Base-by-base conservation (phyloP, 2,888 invertebrate genomes). In the Leptura quadrifasciata region DNA sequence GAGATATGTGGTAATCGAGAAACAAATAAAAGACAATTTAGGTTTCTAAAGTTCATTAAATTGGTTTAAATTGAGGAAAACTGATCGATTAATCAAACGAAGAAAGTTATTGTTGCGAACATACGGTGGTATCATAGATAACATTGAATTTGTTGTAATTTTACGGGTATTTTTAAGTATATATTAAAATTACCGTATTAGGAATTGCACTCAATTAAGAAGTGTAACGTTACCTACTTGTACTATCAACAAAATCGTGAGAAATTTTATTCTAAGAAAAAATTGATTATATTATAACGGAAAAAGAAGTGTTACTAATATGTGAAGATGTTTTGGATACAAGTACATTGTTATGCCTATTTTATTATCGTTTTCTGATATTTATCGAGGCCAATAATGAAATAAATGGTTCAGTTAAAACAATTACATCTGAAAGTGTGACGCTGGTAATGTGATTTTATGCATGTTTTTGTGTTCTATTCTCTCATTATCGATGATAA, bases 201-300 rank as follows among this genome's bases (percentile, higher is more conserved):
- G 47, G 27, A 31, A 31, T 31, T 6, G 27, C 27, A 6, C 27
- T 31, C 27, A 31, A 31, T 31, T 31, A 31, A 8, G 27, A 31
- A 8, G 4, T 31, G 27, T 31, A 31, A 31, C 27, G 27, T 31
- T 31, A 31, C 24, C n/a, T n/a, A 76, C 27, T 31, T 31, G 8
- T 5, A 31, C 27, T 31, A 31, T 31, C 27, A 31, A 31, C 27
- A 31, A 31, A n/a, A 31, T 31, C 27, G 27, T 31, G 27, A 31
- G 27, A 31, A 31, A 31, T 31, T 31, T 31, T 31, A 31, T 31
- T 31, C 8, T 31, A 6, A 5, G 27, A 31, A 31, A 31, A 31
- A 31, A 31, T 31, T 31, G 27, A 76, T 74, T 76, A 76, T 76
- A 74, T 74, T 76, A 75, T 31, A 31, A 31, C 27, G 27, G 27